Conservation (phyloP, 2,797 vertebrate species). For the Enteromius radiatus region DNA sequence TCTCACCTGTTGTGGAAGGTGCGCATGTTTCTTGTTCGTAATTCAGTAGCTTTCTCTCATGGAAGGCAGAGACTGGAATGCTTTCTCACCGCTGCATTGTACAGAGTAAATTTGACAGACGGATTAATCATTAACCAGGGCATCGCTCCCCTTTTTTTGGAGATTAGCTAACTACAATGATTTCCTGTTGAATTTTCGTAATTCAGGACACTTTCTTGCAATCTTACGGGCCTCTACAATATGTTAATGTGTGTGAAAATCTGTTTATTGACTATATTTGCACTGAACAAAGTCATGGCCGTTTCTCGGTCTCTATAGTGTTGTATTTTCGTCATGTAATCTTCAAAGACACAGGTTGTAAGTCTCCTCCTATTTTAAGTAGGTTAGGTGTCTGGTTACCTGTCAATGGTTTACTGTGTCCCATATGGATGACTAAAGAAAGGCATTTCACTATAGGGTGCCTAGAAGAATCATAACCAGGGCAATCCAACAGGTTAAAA, state of each 20-base stretch:
- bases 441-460: not conserved
- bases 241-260: not conserved
- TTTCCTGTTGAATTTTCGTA: conserved; percentile 9
- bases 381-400: conserved; percentile 61
- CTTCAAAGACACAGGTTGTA: conserved; percentile 57
- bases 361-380: conserved; percentile 56
- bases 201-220: not conserved
- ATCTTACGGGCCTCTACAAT: not conserved
- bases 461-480: not conserved
- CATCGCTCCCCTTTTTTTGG: conserved; percentile 38
- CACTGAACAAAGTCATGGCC: not conserved
- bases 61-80: conserved; percentile 68
- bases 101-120: conserved; percentile 70
- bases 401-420: conserved; percentile 71
- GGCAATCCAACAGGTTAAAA: not conserved
- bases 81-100: conserved; percentile 67
- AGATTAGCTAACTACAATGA: conserved; percentile 12
- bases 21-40: conserved; percentile 50
- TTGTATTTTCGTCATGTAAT: conserved; percentile 67
- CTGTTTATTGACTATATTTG: not conserved
- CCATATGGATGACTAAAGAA: conserved; percentile 38
- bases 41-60: conserved; percentile 30
- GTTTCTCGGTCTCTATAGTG: conserved; percentile 17
- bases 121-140: conserved; percentile 76
- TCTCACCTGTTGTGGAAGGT: conserved; percentile 68